A percentile compares a stretch with the other conserved stretches of the same genome.
Conservation (phyloP, 2,113 vertebrate species). For the Australoheros scitulus region DNA sequence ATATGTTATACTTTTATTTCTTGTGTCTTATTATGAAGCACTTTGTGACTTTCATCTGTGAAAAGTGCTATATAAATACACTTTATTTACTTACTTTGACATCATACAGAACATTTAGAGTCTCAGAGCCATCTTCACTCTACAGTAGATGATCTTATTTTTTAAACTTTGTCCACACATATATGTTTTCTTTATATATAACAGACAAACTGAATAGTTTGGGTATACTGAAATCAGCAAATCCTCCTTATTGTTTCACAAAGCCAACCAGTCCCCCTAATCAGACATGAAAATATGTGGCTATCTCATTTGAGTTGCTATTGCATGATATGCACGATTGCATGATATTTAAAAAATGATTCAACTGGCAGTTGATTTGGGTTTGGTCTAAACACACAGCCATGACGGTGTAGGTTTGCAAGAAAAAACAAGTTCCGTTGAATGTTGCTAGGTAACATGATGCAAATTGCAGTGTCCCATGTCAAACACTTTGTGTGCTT, state of each 20-base stretch:
- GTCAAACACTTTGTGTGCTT: background rate
- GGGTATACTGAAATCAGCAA: background rate
- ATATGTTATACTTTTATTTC: background rate
- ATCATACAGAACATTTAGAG: no score
- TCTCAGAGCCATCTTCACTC: no score
- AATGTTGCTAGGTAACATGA: background rate
- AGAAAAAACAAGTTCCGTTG: background rate
- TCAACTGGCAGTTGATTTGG: background rate
- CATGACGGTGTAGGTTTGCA: background rate
- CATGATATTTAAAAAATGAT: background rate
- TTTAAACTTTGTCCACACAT: no score
- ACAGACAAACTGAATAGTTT: no score
- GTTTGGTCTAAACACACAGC: slow-evolving; percentile 1
- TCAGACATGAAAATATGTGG: background rate
- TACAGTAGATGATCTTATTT: no score
- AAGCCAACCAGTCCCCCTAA: background rate
- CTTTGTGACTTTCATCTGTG: no score
- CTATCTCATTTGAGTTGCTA: background rate
- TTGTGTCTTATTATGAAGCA: background rate
- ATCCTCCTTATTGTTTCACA: background rate
- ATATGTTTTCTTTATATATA: no score
- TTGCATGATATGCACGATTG: background rate
- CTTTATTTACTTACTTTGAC: no score
- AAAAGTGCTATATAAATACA: no score
- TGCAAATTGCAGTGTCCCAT: background rate